phyloP scores from a whole-genome alignment of 2,888 invertebrate species.

The Diaperis boleti region DNA sequence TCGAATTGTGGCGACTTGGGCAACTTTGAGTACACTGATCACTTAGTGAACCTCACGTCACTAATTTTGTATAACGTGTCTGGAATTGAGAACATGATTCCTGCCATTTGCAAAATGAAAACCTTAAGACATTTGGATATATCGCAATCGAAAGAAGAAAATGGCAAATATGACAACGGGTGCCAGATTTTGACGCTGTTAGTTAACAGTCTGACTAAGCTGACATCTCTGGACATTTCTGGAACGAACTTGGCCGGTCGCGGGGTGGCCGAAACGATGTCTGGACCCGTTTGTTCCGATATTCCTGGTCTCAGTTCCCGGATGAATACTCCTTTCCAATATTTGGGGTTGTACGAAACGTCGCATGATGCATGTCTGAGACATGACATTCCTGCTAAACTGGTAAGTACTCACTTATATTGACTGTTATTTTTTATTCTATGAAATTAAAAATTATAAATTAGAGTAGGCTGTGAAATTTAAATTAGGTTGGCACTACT shows the following conservation, averaged over 20 bases:
- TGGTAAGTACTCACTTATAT: constrained; percentile 72
- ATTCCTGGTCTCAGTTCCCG: constrained; percentile 89
- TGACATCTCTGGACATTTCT: constrained; percentile 92
- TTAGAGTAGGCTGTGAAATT: too few relatives aligned
- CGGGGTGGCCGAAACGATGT: constrained; percentile 75
- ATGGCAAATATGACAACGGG: constrained; percentile 80
- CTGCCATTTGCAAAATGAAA: constrained; percentile 72
- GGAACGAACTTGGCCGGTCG: constrained; percentile 95
- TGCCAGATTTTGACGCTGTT: constrained; percentile 79
- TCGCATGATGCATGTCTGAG: constrained; percentile 90
- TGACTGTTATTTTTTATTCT: too few relatives aligned
- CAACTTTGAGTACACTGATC: constrained; percentile 76
- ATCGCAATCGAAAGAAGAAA: constrained; percentile 79
- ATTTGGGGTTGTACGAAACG: constrained; percentile 92
- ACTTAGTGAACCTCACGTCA: constrained; percentile 77
- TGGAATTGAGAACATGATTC: constrained; percentile 73
- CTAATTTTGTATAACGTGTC: constrained; percentile 87
- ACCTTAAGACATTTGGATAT: constrained; percentile 84
- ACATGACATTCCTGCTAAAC: constrained; percentile 90
- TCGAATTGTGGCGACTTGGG: constrained; percentile 75
- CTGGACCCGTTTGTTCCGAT: constrained; percentile 70
- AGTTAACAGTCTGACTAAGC: constrained; percentile 78
- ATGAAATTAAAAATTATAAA: too few relatives aligned
- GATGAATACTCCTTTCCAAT: constrained; percentile 83
- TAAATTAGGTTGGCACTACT: too few relatives aligned